Base-by-base conservation (phyloP, 1,140 invertebrate species). In the Saxidomus purpurata region DNA sequence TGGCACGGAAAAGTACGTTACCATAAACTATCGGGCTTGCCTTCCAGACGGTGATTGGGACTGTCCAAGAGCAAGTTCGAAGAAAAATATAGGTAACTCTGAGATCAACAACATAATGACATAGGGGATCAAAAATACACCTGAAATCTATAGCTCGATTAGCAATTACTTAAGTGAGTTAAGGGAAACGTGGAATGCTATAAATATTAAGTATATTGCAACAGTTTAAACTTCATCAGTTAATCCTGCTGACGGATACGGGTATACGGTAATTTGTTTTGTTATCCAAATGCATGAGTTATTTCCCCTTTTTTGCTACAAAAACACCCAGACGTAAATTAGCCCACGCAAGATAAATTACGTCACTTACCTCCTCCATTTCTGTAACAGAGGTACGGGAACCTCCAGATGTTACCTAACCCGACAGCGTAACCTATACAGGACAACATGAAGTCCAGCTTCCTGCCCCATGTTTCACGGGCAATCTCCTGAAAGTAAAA, bases 121-220 rank as follows among this genome's bases (percentile, higher is more conserved):
- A 90, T 97, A 97, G 0, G 96, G 97, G 34, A 97, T 95, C 31
- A 96, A 91, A 92, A 97, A 97, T 31, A 96, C 96, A 25, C 96
- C 96, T 43, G 43, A 43, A 43, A 43, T 8, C 15, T 43, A 43
- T 8, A 43, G n/a, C n/a, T n/a, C n/a, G n/a, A n/a, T n/a, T n/a
- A n/a, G n/a, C n/a, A n/a, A n/a, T n/a, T n/a, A n/a, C n/a, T n/a
- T n/a, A n/a, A n/a, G n/a, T n/a, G n/a, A n/a, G n/a, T n/a, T n/a
- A n/a, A n/a, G n/a, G n/a, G n/a, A n/a, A n/a, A n/a, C n/a, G n/a
- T n/a, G n/a, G n/a, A n/a, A n/a, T n/a, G n/a, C n/a, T n/a, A n/a
- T n/a, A n/a, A n/a, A n/a, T n/a, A n/a, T n/a, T n/a, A n/a, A n/a
- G n/a, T n/a, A n/a, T n/a, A n/a, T n/a, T n/a, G n/a, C n/a, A n/a